Base-by-base conservation (phyloP, 2,888 invertebrate genomes). In the Melitaea athalia region DNA sequence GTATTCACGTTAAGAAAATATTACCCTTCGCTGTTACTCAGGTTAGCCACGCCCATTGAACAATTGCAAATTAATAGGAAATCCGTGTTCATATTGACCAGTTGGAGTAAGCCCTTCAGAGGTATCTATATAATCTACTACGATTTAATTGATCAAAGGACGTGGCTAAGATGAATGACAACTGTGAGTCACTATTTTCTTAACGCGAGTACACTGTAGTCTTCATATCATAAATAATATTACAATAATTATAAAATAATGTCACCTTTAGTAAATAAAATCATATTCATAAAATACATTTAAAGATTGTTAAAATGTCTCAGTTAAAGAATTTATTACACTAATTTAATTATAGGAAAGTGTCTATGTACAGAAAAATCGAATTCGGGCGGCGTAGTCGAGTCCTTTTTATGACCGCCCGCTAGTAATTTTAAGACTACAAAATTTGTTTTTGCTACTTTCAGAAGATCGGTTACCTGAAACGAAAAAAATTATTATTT, bases 401-500 rank as follows among this genome's bases (percentile, higher is more conserved):
- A 96, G 72, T 98, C 98, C 79, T 96, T 95, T 85, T 97, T 98
- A 86, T 99, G 98, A 10, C 99, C 99, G 71, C 97, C 97, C 0
- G 97, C 97, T 73, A 99, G 89, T 70, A 99, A 92, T 88, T 98
- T 98, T 88, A 98, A 94, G 14, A 99, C 99, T 76, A 99, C 96
- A 85, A 98, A 98, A 93, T 99, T 99, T 0, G 98, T 98, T 94
- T 99, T 99, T 52, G 97, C 96, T 75, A 99, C 96, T 89, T 97
- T 97, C 62, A 98, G 92, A 74, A 99, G 94, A 82, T 96, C 96
- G 42, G 94, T 92, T 70, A 97, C 95, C 96, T 97, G 90, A 17
- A 70, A 73, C 53, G n/a, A n/a, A 33, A 55, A 52, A 24, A 14
- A 12, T 8, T 6, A 4, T 12, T 45, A 45, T 2, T 5, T 33